Conservation (phyloP, 2,888 invertebrate genomes). For the Metallyticus violacea region DNA sequence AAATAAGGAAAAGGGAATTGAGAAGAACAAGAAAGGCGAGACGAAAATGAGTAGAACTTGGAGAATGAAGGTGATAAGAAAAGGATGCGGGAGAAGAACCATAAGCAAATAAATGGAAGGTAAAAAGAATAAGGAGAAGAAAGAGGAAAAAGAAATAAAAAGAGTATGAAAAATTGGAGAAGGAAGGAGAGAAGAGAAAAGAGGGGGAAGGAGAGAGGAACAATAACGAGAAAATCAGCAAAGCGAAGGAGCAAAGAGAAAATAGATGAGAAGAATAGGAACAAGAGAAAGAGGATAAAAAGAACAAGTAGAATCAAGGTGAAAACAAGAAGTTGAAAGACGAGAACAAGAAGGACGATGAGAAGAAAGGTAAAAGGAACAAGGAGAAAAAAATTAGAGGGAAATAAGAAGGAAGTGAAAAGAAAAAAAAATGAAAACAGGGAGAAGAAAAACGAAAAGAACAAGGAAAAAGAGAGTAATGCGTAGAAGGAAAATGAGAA, state of each 20-base stretch:
- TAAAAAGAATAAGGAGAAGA: neutral
- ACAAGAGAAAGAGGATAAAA: neutral
- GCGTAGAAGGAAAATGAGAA: neutral
- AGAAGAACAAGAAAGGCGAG: neutral
- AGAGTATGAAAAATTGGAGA: neutral
- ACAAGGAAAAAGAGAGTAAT: neutral
- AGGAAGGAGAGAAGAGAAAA: neutral
- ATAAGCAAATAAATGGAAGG: neutral
- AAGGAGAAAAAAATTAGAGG: neutral
- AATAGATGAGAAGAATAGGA: neutral
- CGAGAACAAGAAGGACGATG: neutral
- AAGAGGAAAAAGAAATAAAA: too few species aligned
- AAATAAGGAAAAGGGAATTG: neutral
- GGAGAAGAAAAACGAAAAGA: neutral
- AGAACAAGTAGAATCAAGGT: neutral
- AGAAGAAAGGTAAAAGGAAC: neutral
- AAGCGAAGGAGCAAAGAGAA: neutral
- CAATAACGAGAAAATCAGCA: neutral
- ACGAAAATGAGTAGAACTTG: too few species aligned
- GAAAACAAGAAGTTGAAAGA: neutral
- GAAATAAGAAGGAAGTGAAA: neutral
- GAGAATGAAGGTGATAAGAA: neutral
- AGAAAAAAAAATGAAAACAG: neutral
- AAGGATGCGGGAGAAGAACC: neutral
- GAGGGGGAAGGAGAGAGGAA: neutral